A percentile compares a stretch with the other conserved stretches of the same genome.
Conservation (phyloP, 2,797 vertebrate species). For the Lacerta bilineata region DNA sequence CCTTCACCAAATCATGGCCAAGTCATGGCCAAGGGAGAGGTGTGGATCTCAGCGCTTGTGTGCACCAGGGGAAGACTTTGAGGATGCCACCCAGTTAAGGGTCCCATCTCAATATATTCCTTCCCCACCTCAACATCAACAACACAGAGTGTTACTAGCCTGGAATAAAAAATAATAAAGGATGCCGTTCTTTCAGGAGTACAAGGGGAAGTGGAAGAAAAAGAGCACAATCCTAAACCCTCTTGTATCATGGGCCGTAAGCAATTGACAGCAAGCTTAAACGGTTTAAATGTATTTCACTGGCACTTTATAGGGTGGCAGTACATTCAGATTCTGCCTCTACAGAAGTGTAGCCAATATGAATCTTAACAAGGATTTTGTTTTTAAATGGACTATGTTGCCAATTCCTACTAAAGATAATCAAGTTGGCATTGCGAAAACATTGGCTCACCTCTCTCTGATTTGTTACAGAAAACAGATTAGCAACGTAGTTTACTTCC, state of each 20-base stretch:
- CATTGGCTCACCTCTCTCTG: neutral
- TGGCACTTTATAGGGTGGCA: neutral
- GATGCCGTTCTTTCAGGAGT: neutral
- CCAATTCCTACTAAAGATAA: constrained; percentile 9
- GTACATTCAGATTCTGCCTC: neutral
- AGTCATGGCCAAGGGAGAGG: too few species aligned
- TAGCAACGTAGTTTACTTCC: constrained; percentile 14
- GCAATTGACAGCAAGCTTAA: neutral
- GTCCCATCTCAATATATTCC: neutral
- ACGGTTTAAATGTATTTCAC: neutral
- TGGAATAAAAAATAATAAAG: neutral
- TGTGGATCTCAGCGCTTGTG: too few species aligned
- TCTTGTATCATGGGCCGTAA: neutral
- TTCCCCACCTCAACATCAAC: neutral
- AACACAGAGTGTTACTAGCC: neutral
- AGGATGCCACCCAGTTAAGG: too few species aligned
- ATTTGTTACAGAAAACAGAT: constrained; percentile 11
- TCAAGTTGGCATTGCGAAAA: constrained; percentile 3
- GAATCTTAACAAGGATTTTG: neutral
- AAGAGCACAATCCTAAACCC: neutral
- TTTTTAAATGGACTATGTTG: constrained; percentile 1
- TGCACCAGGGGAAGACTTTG: too few species aligned
- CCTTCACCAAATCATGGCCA: too few species aligned
- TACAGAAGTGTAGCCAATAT: neutral
- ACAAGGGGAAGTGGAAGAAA: neutral